Evolutionary conservation across 1,140 invertebrate species (phyloP).

Genomic region (Mactra quadrangularis): DNA sequence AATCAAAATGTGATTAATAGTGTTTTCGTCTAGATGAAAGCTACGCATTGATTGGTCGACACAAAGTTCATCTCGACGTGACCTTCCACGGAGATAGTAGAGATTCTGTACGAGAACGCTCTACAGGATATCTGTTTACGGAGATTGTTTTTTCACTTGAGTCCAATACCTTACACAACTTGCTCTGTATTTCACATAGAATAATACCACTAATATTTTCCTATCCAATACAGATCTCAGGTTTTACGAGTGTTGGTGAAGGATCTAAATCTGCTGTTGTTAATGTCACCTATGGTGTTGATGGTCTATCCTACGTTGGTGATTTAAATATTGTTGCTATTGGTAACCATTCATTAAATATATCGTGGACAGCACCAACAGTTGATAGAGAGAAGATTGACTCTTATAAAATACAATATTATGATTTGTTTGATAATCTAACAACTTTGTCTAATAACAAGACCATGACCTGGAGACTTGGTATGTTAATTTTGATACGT

Average conservation of each 20-base stretch:
- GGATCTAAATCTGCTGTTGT: not conserved
- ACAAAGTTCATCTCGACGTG: no score
- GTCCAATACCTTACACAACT: no score
- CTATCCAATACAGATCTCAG: conserved; percentile 37
- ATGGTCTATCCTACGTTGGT: conserved; percentile 11
- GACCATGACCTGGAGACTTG: not conserved
- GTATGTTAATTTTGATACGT: not conserved
- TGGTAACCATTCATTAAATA: conserved; percentile 3
- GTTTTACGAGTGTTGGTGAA: conserved; percentile 5
- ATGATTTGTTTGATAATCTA: conserved; percentile 3
- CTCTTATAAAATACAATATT: conserved; percentile 1
- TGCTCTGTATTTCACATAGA: no score
- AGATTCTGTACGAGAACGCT: no score
- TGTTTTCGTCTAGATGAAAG: no score
- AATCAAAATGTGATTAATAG: no score
- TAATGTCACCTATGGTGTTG: conserved; percentile 9
- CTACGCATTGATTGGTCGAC: no score
- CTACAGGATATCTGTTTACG: no score
- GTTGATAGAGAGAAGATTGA: conserved; percentile 12
- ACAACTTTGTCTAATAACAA: not conserved
- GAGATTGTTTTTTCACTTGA: no score
- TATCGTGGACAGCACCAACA: not conserved
- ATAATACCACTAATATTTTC: no score
- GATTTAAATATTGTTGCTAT: not conserved
- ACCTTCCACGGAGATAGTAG: no score